Percentiles rank a stretch among this genome's conserved stretches.
Conservation (phyloP, 2,888 invertebrate genomes). For the Cremastinae sp. region DNA sequence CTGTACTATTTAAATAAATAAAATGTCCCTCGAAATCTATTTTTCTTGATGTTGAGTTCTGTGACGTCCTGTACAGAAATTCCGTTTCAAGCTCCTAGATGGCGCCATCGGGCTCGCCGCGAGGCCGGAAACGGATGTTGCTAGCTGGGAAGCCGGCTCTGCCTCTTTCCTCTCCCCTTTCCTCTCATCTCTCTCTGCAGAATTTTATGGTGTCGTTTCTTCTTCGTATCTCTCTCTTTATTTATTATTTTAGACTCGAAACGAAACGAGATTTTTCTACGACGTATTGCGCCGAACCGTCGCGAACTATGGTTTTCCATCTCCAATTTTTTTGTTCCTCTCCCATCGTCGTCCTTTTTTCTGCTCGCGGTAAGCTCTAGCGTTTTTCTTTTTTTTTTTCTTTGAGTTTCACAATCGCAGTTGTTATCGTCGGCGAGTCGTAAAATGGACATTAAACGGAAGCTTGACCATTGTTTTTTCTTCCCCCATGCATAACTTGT, state of each 20-base stretch:
- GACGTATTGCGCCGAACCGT: slow-evolving; percentile 39
- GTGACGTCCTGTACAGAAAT: too few species aligned
- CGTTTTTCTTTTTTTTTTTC: too few species aligned
- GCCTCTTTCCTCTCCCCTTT: slow-evolving; percentile 4
- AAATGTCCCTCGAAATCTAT: too few species aligned
- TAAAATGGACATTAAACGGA: slow-evolving; percentile 1
- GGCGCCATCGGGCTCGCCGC: slow-evolving; percentile 2
- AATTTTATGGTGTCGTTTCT: slow-evolving; percentile 41
- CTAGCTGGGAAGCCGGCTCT: slow-evolving; percentile 31
- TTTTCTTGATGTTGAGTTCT: too few species aligned
- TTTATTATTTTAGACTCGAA: slow-evolving; percentile 37
- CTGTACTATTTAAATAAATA: too few species aligned
- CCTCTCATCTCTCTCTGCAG: slow-evolving; percentile 8
- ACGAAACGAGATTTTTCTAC: slow-evolving; percentile 36
- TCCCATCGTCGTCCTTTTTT: neutral
- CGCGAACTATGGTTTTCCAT: slow-evolving; percentile 2
- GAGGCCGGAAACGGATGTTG: slow-evolving; percentile 45
- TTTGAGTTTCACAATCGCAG: too few species aligned
- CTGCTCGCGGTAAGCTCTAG: neutral
- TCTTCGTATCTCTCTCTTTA: slow-evolving; percentile 24
- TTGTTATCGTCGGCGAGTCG: slow-evolving; percentile 8
- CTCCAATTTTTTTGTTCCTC: neutral
- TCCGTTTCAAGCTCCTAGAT: neutral
- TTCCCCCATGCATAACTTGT: neutral
- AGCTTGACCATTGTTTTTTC: neutral